These are phyloP conservation scores for Odobenus rosmarus DNA, from an alignment of 2,113 vertebrate species.

Conservation along the genomic window DNA sequence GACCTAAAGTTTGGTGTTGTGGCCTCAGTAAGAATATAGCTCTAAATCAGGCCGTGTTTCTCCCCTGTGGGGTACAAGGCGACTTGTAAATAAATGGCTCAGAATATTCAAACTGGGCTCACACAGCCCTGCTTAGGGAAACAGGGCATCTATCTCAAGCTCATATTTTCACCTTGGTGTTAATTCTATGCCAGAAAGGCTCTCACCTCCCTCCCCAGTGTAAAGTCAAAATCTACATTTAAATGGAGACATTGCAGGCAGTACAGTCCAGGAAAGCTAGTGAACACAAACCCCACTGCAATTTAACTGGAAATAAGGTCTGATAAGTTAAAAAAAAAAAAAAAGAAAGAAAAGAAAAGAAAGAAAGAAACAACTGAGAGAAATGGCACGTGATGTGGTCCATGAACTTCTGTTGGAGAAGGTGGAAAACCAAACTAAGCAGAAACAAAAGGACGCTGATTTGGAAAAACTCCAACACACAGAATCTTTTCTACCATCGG, in stretches of 20 bases:
- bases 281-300: slow-evolving; percentile 17
- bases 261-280: background rate
- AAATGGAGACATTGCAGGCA: slow-evolving; percentile 68
- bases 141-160: background rate
- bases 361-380: background rate
- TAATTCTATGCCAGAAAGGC: slow-evolving; percentile 19
- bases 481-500: slow-evolving; percentile 60
- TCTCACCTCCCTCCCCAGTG: background rate
- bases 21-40: slow-evolving; percentile 33
- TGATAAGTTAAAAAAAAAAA: background rate
- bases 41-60: background rate
- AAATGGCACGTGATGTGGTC: slow-evolving; percentile 4
- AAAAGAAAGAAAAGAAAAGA: background rate
- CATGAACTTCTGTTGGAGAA: slow-evolving; percentile 62
- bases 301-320: slow-evolving; percentile 69
- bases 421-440: background rate
- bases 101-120: background rate
- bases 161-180: background rate
- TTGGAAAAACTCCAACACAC: slow-evolving; percentile 80
- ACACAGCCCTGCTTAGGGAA: background rate
- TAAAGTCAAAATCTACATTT: slow-evolving; percentile 64
- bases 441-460: slow-evolving; percentile 55
- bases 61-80: background rate
- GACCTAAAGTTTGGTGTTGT: background rate
- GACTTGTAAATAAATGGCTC: background rate